Base-by-base conservation (phyloP, 64 coral and sea anemone species). In the Stylophora pistillata region DNA sequence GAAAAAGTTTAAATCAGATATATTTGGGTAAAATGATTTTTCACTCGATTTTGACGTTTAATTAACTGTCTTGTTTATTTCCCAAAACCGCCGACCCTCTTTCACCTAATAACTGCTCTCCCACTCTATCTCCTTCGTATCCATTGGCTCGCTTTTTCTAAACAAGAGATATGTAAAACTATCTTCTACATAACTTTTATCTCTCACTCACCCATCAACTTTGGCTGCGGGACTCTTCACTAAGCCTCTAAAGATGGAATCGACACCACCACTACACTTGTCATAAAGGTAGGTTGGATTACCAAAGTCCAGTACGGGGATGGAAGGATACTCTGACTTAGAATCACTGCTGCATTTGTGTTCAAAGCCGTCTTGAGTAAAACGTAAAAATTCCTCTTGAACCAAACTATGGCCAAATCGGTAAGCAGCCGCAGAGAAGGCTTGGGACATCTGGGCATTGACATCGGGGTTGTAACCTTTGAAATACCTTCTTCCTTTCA, bases 361-460 rank as follows among this genome's bases (percentile, higher is more conserved):
- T 63, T 84, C 61, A 34, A 69, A 84, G 7, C 37, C 21, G 14
- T 20, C 12, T 33, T 84, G 80, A 70, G 3, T 69, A 10, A 70
- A 52, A 21, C 80, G 80, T 14, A 7, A 16, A n/a, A 84, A 82
- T 13, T 53, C 3, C 13, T 69, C 57, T 47, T 37, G 86, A n/a
- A 94, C 55, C 79, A 94, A 70, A 31, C 73, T 89, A 31, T 94
- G 92, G 0, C 92, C 92, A 63, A 94, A 89, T 61, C 92, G 92
- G 84, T 89, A 94, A 20, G 92, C 87, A 71, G 92, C 86, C 6
- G 56, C 65, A 14, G 87, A 60, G 66, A 94, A 94, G 28, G 71
- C 33, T 9, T 74, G 78, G 26, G 37, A 56, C 15, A 94, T 77
- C 25, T 73, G 61, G 23, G 92, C 64, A 61, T 94, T 31, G 0